Percentiles rank a stretch among this genome's conserved stretches.
Evolutionary conservation across 1,140 invertebrate species (phyloP).

Genomic region (Bemisia tabaci): DNA sequence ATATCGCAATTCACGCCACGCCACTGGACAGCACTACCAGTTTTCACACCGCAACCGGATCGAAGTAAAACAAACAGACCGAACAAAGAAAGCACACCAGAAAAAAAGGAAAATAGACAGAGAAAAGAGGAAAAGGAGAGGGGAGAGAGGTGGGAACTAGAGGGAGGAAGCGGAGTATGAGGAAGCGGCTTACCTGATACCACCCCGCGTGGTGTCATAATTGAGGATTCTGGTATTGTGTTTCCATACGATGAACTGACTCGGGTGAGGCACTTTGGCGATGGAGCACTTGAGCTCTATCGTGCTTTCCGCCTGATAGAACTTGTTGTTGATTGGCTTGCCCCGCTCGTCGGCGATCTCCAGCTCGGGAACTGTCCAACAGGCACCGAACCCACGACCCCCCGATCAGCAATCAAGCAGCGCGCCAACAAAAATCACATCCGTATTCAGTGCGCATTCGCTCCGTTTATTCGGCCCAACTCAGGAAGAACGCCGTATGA

Average conservation of each 20-base stretch:
- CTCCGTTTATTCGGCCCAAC: no score
- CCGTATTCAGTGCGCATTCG: no score
- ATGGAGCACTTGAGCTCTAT: constrained; percentile 73
- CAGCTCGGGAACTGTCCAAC: constrained; percentile 56
- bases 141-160: neutral
- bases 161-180: neutral
- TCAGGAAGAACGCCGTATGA: no score
- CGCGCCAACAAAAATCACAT: no score
- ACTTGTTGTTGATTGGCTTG: constrained; percentile 61
- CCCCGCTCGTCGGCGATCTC: constrained; percentile 70
- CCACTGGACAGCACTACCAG: no score
- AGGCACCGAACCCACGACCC: no score
- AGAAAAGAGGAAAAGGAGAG: neutral
- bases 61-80: neutral
- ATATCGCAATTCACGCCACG: no score
- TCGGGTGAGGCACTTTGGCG: constrained; percentile 58
- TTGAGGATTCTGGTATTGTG: constrained; percentile 63
- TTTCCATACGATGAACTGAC: constrained; percentile 64
- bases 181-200: constrained; percentile 50
- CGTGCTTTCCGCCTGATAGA: constrained; percentile 73
- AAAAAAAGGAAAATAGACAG: neutral
- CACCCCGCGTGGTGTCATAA: constrained; percentile 68
- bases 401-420: no score
- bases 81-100: neutral
- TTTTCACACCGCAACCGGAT: no score